These are phyloP conservation scores for Osmoderma eremita DNA, from an alignment of 2,888 invertebrate species.

Conservation along the genomic window DNA sequence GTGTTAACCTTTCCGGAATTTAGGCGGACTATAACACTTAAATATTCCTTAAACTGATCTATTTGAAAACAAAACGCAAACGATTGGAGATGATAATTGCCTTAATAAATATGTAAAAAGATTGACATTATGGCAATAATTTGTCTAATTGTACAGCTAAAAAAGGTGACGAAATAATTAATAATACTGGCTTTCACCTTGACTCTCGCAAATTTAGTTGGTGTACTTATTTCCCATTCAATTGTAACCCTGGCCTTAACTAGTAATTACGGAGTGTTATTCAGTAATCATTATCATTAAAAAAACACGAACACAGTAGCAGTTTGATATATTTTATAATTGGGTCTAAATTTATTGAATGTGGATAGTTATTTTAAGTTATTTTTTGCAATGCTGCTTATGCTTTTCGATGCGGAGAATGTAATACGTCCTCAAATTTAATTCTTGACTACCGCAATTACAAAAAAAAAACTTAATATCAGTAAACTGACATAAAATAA, in stretches of 20 bases:
- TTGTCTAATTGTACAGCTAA: not conserved
- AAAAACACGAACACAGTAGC: no score
- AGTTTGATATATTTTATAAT: no score
- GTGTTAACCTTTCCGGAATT: no score
- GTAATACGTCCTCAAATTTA: not conserved
- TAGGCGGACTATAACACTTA: no score
- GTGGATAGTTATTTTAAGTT: no score
- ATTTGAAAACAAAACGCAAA: no score
- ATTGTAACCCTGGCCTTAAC: conserved; percentile 28
- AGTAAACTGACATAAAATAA: conserved; percentile 47
- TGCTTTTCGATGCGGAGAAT: no score
- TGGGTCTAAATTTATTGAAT: no score
- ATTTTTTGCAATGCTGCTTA: no score
- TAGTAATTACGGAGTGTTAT: not conserved
- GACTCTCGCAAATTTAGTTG: conserved; percentile 9
- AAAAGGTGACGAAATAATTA: conserved; percentile 13
- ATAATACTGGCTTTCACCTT: conserved; percentile 18
- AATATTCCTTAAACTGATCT: no score
- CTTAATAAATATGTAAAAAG: not conserved
- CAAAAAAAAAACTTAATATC: conserved; percentile 28
- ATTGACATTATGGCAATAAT: conserved; percentile 17
- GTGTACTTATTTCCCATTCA: conserved; percentile 14
- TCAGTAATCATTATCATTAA: not conserved
- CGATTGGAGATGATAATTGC: no score
- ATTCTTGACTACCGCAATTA: conserved; percentile 1